These are phyloP conservation scores for Diarsia mendica DNA, from an alignment of 2,888 invertebrate genomes.

Conservation along the genomic window DNA sequence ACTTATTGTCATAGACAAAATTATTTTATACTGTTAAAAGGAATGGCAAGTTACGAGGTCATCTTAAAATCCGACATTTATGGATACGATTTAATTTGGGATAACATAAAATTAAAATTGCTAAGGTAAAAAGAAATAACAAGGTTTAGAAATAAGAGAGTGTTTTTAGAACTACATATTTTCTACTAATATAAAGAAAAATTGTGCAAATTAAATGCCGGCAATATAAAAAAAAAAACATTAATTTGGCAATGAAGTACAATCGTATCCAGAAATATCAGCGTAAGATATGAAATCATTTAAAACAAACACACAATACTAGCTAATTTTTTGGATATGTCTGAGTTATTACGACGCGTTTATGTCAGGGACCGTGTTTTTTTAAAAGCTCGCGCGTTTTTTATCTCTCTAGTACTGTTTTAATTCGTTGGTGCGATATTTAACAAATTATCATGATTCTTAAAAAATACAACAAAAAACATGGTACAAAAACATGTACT, in stretches of 20 bases:
- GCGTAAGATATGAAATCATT: slow-evolving; percentile 40
- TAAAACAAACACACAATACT: slow-evolving; percentile 44
- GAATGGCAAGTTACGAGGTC: slow-evolving; percentile 77
- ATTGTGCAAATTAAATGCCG: slow-evolving; percentile 3
- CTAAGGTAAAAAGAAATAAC: not conserved
- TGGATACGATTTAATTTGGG: slow-evolving; percentile 17
- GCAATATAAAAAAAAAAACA: not conserved
- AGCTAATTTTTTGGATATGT: slow-evolving; percentile 61
- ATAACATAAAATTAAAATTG: not conserved
- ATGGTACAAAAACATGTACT: not conserved
- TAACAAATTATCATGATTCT: not conserved
- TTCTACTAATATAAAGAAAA: not conserved
- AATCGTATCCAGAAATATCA: slow-evolving; percentile 54
- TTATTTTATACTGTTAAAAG: slow-evolving; percentile 64
- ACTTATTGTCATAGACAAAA: slow-evolving; percentile 80
- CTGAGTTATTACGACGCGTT: slow-evolving; percentile 38
- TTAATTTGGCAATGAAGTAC: slow-evolving; percentile 36
- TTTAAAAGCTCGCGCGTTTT: slow-evolving; percentile 38
- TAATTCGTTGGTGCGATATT: slow-evolving; percentile 1
- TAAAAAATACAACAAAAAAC: not conserved
- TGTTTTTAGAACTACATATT: not conserved
- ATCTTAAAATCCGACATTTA: slow-evolving; percentile 35
- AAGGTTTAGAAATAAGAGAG: slow-evolving; percentile 3
- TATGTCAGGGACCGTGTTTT: slow-evolving; percentile 32
- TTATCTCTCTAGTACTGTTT: slow-evolving; percentile 16